Evolutionary conservation across 2,888 invertebrate species (phyloP), one percentile per base, ranked within the genome.

Genomic region (Glyphotaelius pellucidus): DNA sequence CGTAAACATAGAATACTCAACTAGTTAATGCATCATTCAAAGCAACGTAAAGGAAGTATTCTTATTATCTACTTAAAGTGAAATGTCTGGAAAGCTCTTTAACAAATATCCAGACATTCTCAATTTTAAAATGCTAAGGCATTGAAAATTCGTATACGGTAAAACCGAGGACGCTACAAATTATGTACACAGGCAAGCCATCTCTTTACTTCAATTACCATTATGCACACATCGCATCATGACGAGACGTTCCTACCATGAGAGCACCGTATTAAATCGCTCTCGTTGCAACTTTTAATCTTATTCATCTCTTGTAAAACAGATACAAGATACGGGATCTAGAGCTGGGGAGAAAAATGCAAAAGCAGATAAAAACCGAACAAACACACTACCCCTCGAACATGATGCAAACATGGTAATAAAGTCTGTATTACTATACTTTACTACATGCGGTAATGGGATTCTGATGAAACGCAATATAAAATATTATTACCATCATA

Each of bases 281-380:
- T 86, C 38, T 42, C 30, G 42, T 86, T 15, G 86, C 35, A 86
- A 86, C 42, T 86, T 86, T 86, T 86, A 86, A 86, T 86, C 86
- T 38, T 86, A 86, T 86, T 86, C 86, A 86, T 86, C 86, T 86
- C 47, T 25, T 83, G 83, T 83, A 25, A 83, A 83, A 83, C 19
- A 35, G 83, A 83, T 83, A 86, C 86, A 86, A 86, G 86, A 86
- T 86, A 38, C 83, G 0, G 83, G 35, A 35, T 32, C 83, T 35
- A 19, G 83, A 11, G 25, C 25, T 83, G 2, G 32, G 25, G 32
- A 14, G 35, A 15, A 83, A 83, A 86, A 86, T 30, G 30, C n/a
- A 30, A 42, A 86, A 42, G 47, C 86, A 86, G n/a, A 47, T 42
- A 42, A 42, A 85, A 86, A 86, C 38, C 86, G 42, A 83, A 35